Conservation (phyloP, 2,113 vertebrate genomes). For the Sceloporus tristichus region DNA sequence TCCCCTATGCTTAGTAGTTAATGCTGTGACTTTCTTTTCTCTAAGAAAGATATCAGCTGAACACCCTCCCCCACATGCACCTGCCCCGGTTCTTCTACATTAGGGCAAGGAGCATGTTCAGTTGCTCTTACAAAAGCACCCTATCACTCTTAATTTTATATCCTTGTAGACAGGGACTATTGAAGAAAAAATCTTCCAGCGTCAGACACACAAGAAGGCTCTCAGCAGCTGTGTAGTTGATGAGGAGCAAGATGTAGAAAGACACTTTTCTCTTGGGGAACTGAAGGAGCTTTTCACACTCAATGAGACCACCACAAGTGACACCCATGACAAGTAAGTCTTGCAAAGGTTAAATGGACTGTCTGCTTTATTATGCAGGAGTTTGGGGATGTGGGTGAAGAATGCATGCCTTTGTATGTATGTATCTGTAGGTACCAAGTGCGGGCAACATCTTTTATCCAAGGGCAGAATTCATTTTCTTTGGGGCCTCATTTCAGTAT, state of each 20-base stretch:
- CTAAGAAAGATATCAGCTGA: not conserved
- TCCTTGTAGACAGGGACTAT: slow-evolving; percentile 90
- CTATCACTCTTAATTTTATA: not conserved
- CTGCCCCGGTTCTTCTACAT: not conserved
- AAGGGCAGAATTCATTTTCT: too few relatives aligned
- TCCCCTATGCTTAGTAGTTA: not conserved
- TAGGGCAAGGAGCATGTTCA: not conserved
- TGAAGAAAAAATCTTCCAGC: slow-evolving; percentile 98
- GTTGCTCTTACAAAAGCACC: not conserved
- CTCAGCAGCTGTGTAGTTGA: slow-evolving; percentile 98
- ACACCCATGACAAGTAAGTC: slow-evolving; percentile 92
- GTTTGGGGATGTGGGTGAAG: not conserved
- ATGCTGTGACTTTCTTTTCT: not conserved
- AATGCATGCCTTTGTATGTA: too few relatives aligned
- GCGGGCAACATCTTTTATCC: too few relatives aligned
- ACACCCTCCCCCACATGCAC: not conserved
- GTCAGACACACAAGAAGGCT: slow-evolving; percentile 97
- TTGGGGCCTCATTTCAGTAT: too few relatives aligned
- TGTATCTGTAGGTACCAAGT: not conserved
- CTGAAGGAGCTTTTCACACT: slow-evolving; percentile 91
- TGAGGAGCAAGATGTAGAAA: slow-evolving; percentile 95
- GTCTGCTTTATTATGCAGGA: not conserved
- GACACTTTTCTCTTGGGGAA: slow-evolving; percentile 95
- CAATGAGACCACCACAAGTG: slow-evolving; percentile 87
- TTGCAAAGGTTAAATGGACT: not conserved